Evolutionary conservation across 1,140 invertebrate species (phyloP), one percentile per base, ranked within the genome.

Genomic region (Globodera rostochiensis): DNA sequence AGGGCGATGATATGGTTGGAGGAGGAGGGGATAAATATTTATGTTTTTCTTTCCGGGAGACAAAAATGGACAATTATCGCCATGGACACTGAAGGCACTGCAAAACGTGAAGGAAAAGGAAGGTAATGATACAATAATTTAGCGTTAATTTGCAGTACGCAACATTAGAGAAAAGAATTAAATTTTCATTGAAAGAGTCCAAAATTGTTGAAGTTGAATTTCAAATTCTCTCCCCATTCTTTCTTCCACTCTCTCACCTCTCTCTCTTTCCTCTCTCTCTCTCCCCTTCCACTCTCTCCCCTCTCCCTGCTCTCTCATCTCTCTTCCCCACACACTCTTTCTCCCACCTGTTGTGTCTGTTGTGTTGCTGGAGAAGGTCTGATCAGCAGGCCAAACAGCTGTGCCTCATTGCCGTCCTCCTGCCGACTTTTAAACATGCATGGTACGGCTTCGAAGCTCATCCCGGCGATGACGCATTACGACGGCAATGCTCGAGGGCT

Each of bases 401-500:
- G 75, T 46, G 74, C 75, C 67, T 84, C 83, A n/a, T 80, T 83
- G 15, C 83, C 83, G 69, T 80, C 73, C 74, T 85, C 83, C 25
- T 80, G 74, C 1, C 77, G 76, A 50, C 82, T 80, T 49, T 84
- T 84, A 73, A 84, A 84, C 70, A 84, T 77, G 70, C 77, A 82
- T 25, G 83, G 83, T 21, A 84, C 84, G 47, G 83, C 83, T 69
- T 84, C 83, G 49, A 84, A 86, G 74, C 84, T 84, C 83, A 86
- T 84, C 74, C 50, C 36, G 57, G 57, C 57, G 57, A 64, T 64
- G 57, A 64, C 15, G 57, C 11, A 64, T 19, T 64, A 15, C 5
- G 57, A 64, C 5, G 15, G 19, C 57, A 64, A 64, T 64, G 11
- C 57, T 64, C 57, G 11, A 19, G 57, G 57, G 13, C 19, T 4